A percentile compares a stretch with the other conserved stretches of the same genome.
phyloP scores from a whole-genome alignment of 2,888 invertebrate species.

The Podabrus alpinus region DNA sequence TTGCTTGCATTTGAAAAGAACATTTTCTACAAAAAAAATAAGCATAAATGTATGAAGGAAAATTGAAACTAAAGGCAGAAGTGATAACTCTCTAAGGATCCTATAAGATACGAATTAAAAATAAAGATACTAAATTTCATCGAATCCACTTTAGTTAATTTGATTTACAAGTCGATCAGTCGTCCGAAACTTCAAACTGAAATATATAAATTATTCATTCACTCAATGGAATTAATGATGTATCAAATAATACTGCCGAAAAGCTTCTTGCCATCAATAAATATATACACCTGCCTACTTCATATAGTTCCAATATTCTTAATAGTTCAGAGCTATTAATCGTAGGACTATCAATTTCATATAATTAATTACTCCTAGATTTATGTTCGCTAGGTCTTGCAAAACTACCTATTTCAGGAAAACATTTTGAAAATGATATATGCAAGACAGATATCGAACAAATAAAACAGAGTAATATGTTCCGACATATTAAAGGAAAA shows the following conservation, averaged over 20 bases:
- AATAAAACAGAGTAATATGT: background rate
- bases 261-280: background rate
- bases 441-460: background rate
- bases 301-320: background rate
- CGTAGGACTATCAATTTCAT: background rate
- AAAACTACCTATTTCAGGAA: background rate
- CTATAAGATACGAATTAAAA: background rate
- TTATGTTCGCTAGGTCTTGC: background rate
- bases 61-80: background rate
- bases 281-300: background rate
- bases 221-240: background rate
- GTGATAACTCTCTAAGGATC: background rate
- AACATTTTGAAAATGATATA: background rate
- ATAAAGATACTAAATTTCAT: constrained; percentile 1
- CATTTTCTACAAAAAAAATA: background rate
- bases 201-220: constrained; percentile 4
- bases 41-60: background rate
- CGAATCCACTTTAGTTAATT: background rate
- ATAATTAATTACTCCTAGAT: background rate
- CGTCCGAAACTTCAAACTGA: background rate
- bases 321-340: background rate
- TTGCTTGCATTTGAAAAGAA: background rate
- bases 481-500: background rate
- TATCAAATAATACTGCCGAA: background rate
- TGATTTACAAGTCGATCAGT: constrained; percentile 3